Conservation (phyloP, 64 coral and sea anemone species). For the Actinia equina region DNA sequence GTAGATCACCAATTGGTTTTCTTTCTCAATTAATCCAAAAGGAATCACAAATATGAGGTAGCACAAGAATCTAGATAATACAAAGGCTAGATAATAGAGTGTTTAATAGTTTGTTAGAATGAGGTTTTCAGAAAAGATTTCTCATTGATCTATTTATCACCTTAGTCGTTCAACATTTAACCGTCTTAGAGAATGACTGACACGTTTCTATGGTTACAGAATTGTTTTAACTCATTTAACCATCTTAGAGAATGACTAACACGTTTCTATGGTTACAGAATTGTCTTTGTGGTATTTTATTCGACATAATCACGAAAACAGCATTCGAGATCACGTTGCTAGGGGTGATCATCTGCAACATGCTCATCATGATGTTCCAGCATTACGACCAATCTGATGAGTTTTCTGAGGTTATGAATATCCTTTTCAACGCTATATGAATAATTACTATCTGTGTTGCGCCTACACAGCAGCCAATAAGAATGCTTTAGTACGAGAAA, state of each 20-base stretch:
- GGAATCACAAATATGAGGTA: too few relatives aligned
- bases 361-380: conserved; percentile 76
- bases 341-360: conserved; percentile 62
- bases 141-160: too few relatives aligned
- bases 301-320: conserved; percentile 46
- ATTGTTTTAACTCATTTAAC: too few relatives aligned
- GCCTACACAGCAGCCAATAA: too few relatives aligned
- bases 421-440: conserved; percentile 37
- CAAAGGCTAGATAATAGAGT: too few relatives aligned
- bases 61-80: too few relatives aligned
- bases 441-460: too few relatives aligned
- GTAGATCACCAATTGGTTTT: conserved; percentile 3
- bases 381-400: conserved; percentile 57
- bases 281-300: conserved; percentile 33
- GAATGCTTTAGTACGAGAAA: too few relatives aligned
- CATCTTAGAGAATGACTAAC: neutral
- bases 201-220: conserved; percentile 13
- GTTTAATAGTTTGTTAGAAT: too few relatives aligned
- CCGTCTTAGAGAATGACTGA: too few relatives aligned
- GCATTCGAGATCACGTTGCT: conserved; percentile 70
- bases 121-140: too few relatives aligned
- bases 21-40: neutral
- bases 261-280: conserved; percentile 30
- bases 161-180: too few relatives aligned
- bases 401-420: conserved; percentile 54